Base-by-base conservation (phyloP, 2,888 invertebrate species). In the Zeuzera pyrina region DNA sequence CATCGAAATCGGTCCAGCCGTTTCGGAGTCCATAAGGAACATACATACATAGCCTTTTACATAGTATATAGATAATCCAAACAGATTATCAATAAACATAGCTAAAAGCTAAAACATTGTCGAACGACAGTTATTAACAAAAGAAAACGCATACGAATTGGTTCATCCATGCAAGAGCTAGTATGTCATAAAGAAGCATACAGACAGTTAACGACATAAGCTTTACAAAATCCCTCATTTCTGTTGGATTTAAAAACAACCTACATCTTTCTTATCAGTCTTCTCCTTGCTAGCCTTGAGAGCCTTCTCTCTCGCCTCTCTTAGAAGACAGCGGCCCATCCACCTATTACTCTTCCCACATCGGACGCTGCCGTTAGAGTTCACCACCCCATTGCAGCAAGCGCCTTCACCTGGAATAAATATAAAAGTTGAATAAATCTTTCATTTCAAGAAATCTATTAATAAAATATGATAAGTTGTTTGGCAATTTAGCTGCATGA, bases 281-380 rank as follows among this genome's bases (percentile, higher is more conserved):
- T 73, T 73, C 52, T 73, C 64, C 34, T 67, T 68, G 31, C 44
- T 47, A 5, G 57, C 54, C 7, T 49, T 47, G 1, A 53, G 43
- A 0, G 77, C 61, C 31, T 77, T 70, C 27, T 77, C 79, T 30
- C 68, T 39, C 10, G 74, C 81, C 47, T 83, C 83, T 1, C 81
- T 44, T 36, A 83, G 60, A 33, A 83, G 55, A 21, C 83, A 81
- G 29, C 84, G 64, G 0, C 83, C 83, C 76, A 84, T 77, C 84
- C 84, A 85, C 3, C 84, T 52, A 39, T 55, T 55, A 27, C 74
- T 57, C 36, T 53, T 59, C 35, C 57, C 53, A 34, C 63, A 52
- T 1, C 47, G 55, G 1, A 40, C 48, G 0, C 49, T 27, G 0
- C 64, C 64, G 33, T 45, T 54, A 2, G 43, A 0, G 0, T 37